Conservation (phyloP, 2,797 vertebrate genomes). For the Arrhamphus sclerolepis region DNA sequence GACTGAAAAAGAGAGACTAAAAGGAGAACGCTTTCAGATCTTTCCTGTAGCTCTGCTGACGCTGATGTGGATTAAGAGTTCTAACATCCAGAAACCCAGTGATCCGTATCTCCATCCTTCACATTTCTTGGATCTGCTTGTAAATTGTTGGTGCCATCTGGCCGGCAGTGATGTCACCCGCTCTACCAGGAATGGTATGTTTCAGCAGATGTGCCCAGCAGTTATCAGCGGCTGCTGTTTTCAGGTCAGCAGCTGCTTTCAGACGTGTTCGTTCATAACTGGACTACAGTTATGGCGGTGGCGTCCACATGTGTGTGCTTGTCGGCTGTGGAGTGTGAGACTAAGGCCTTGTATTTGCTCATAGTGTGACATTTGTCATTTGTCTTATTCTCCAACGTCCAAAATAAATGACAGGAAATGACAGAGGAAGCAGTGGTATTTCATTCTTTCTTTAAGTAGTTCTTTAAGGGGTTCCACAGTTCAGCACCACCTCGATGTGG, state of each 20-base stretch:
- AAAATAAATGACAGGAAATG: constrained; percentile 55
- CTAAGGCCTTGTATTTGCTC: no score
- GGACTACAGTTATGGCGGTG: no score
- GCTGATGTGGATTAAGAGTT: no score
- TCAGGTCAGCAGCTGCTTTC: constrained; percentile 44
- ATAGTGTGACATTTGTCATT: constrained; percentile 32
- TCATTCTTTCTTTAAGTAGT: constrained; percentile 1
- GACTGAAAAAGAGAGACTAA: no score
- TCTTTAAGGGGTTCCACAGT: no score
- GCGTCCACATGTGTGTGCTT: constrained; percentile 21
- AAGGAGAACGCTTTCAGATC: no score
- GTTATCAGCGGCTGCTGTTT: constrained; percentile 65
- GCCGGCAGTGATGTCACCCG: constrained; percentile 44
- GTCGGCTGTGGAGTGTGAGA: background rate
- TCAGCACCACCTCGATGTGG: no score
- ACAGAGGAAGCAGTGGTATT: constrained; percentile 32
- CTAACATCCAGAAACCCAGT: background rate
- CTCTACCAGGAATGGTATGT: constrained; percentile 60
- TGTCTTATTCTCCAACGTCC: constrained; percentile 37
- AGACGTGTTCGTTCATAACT: no score
- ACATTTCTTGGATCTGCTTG: constrained; percentile 17
- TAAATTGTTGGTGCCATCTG: constrained; percentile 48
- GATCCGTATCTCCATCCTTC: constrained; percentile 1
- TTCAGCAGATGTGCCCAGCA: constrained; percentile 47
- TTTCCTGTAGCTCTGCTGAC: no score